Percentiles rank a stretch among this genome's conserved stretches.
These are phyloP conservation scores for Zaprionus vittiger DNA, from an alignment of 1,140 invertebrate genomes.

Conservation along the genomic window DNA sequence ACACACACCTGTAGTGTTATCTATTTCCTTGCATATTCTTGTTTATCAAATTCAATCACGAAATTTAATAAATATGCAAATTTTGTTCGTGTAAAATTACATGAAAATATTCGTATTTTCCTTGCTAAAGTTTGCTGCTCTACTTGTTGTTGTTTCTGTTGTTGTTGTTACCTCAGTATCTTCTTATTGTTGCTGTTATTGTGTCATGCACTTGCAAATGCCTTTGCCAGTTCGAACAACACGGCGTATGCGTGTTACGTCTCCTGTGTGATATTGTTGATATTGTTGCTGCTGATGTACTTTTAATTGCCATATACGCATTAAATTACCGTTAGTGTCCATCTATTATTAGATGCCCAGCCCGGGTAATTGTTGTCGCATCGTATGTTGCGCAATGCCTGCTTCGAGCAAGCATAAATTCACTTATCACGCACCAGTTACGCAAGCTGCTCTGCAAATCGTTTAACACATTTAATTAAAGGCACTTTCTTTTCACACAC, in stretches of 20 bases:
- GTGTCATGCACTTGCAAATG: slow-evolving; percentile 19
- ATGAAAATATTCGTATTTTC: slow-evolving; percentile 64
- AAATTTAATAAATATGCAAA: slow-evolving; percentile 83
- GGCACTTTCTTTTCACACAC: slow-evolving; percentile 75
- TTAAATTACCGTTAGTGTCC: slow-evolving; percentile 22
- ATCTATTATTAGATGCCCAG: slow-evolving; percentile 28
- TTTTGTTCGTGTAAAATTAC: slow-evolving; percentile 64
- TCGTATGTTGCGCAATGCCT: slow-evolving; percentile 35
- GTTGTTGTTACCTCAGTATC: slow-evolving; percentile 8
- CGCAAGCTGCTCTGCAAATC: slow-evolving; percentile 54
- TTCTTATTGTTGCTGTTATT: slow-evolving; percentile 1
- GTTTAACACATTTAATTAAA: slow-evolving; percentile 74
- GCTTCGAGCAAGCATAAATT: slow-evolving; percentile 34
- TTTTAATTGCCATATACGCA: slow-evolving; percentile 62
- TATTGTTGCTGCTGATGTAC: slow-evolving; percentile 42
- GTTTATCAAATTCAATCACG: slow-evolving; percentile 70
- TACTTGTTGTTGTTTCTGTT: slow-evolving; percentile 23
- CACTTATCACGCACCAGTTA: slow-evolving; percentile 57
- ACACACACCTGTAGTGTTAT: slow-evolving; percentile 18
- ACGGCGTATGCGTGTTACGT: slow-evolving; percentile 30
- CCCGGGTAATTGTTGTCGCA: slow-evolving; percentile 22
- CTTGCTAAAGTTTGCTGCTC: slow-evolving; percentile 24
- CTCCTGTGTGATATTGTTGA: slow-evolving; percentile 12
- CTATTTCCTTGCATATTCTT: slow-evolving; percentile 28
- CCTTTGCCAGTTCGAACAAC: slow-evolving; percentile 15